Percentiles rank a stretch among this genome's conserved stretches.
Evolutionary conservation across 2,888 invertebrate genomes (phyloP).

Genomic region (Stomorhina lunata): DNA sequence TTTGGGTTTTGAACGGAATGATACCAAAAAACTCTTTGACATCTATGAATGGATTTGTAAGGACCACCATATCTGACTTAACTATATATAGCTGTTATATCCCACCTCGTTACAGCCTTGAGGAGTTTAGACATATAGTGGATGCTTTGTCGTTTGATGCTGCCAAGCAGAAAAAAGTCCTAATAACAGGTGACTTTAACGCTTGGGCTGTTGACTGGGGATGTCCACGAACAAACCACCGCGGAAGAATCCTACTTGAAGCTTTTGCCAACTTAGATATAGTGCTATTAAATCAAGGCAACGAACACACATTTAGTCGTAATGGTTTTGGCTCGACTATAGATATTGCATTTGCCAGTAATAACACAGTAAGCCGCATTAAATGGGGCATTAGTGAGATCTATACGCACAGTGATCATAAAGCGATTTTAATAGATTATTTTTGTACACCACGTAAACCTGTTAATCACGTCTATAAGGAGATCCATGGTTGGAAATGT

Average conservation of each 20-base stretch:
- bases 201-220: slow-evolving; percentile 41
- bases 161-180: not conserved
- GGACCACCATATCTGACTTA: not conserved
- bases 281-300: slow-evolving; percentile 19
- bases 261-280: not conserved
- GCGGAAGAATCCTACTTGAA: slow-evolving; percentile 11
- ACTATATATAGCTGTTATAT: not conserved
- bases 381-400: slow-evolving; percentile 10
- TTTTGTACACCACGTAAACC: not conserved
- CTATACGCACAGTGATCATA: slow-evolving; percentile 47
- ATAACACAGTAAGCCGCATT: not conserved
- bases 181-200: slow-evolving; percentile 46
- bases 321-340: slow-evolving; percentile 11
- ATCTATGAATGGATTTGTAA: not conserved
- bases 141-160: not conserved
- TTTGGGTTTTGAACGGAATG: not conserved
- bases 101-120: not conserved
- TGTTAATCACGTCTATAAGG: no score
- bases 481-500: no score
- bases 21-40: not conserved
- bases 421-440: not conserved
- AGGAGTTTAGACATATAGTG: not conserved
- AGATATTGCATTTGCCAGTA: slow-evolving; percentile 41
- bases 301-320: not conserved
- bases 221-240: slow-evolving; percentile 3